Conservation (phyloP, 2,113 vertebrate genomes). For the Sakesphorus luctuosus region DNA sequence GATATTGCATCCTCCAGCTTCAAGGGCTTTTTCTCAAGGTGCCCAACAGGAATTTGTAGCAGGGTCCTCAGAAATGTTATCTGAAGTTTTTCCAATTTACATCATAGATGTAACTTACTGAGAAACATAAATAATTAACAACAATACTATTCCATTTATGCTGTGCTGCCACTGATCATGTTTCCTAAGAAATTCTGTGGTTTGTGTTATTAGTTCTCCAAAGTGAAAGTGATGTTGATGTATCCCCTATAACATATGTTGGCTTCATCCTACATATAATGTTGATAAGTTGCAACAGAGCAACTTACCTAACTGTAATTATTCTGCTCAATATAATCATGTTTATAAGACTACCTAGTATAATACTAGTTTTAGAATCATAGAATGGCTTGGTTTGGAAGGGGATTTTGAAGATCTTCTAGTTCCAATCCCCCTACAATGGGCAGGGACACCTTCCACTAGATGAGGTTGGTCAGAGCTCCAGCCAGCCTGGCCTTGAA, state of each 20-base stretch:
- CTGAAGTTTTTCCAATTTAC: background rate
- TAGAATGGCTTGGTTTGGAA: background rate
- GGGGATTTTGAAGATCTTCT: background rate
- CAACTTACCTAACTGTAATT: background rate
- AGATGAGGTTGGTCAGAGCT: background rate
- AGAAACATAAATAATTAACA: background rate
- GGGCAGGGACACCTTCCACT: background rate
- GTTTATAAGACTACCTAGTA: background rate
- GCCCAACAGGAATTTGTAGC: background rate
- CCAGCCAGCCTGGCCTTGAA: background rate
- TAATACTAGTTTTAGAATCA: background rate
- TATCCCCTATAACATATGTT: background rate
- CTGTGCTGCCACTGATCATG: background rate
- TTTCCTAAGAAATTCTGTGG: background rate
- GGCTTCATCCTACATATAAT: background rate
- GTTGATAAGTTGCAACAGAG: background rate
- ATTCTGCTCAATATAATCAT: background rate
- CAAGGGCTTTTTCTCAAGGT: background rate
- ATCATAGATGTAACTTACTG: background rate
- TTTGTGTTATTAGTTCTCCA: background rate
- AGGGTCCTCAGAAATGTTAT: background rate
- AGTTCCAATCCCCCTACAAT: background rate
- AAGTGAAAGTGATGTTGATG: background rate
- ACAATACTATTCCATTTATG: rapidly evolving
- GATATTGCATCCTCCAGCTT: background rate